Evolutionary conservation across 2,888 invertebrate species (phyloP).

Genomic region (Nesidiocoris tenuis): DNA sequence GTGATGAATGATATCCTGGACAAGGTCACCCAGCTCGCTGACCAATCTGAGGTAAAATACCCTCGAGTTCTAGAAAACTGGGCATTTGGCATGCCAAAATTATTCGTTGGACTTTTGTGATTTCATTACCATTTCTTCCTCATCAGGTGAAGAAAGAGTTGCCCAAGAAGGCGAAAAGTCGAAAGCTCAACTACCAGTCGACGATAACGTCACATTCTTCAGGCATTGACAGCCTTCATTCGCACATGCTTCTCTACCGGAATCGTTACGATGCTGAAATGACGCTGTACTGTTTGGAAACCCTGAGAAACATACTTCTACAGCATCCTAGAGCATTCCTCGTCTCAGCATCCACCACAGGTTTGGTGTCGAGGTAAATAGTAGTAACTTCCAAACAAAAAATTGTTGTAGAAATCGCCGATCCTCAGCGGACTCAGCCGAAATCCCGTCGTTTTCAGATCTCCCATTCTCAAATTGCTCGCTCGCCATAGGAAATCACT

Average conservation of each 20-base stretch:
- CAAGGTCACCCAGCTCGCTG: constrained; percentile 55
- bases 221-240: constrained; percentile 66
- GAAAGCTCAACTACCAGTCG: constrained; percentile 47
- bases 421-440: too few species aligned
- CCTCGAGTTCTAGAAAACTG: too few species aligned
- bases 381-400: neutral
- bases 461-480: constrained; percentile 62
- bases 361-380: constrained; percentile 53
- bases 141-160: constrained; percentile 29
- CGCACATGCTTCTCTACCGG: constrained; percentile 78
- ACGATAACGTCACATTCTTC: constrained; percentile 47
- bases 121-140: too few species aligned
- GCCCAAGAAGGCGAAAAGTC: neutral
- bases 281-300: constrained; percentile 71
- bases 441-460: too few species aligned
- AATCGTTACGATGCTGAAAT: constrained; percentile 75
- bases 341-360: constrained; percentile 73
- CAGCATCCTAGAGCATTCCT: constrained; percentile 72
- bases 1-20: constrained; percentile 63
- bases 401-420: too few species aligned
- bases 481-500: constrained; percentile 78
- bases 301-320: constrained; percentile 69
- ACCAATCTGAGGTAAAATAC: constrained; percentile 44
- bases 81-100: too few species aligned
- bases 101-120: too few species aligned